These are phyloP conservation scores for Athene cunicularia DNA, from an alignment of 2,113 vertebrate species.

Conservation along the genomic window DNA sequence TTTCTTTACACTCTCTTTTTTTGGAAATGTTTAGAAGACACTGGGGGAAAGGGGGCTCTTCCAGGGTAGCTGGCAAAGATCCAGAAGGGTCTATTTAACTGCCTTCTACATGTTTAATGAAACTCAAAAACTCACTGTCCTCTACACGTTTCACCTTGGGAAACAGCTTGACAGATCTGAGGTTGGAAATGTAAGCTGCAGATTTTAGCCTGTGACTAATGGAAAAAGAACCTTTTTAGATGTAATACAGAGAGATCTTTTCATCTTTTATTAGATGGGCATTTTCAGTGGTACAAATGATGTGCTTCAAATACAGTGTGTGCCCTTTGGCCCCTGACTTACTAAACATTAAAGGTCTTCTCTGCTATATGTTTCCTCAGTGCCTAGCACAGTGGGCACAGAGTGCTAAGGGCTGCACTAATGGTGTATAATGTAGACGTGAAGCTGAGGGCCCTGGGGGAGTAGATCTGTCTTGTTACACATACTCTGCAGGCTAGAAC, in stretches of 20 bases:
- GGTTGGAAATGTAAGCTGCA: neutral
- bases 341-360: neutral
- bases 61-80: neutral
- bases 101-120: neutral
- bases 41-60: neutral
- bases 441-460: neutral
- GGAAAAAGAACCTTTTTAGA: neutral
- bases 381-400: neutral
- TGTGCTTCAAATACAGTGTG: neutral
- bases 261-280: neutral
- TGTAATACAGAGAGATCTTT: neutral
- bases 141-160: neutral
- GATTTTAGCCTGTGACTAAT: neutral
- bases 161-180: neutral
- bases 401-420: neutral
- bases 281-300: neutral
- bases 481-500: neutral
- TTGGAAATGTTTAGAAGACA: neutral
- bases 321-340: neutral
- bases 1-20: neutral
- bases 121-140: neutral
- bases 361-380: neutral
- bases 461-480: neutral
- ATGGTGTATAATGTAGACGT: neutral
- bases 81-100: neutral